phyloP scores from a whole-genome alignment of 92 coral and sea anemone genomes.

The Metridium senile region DNA sequence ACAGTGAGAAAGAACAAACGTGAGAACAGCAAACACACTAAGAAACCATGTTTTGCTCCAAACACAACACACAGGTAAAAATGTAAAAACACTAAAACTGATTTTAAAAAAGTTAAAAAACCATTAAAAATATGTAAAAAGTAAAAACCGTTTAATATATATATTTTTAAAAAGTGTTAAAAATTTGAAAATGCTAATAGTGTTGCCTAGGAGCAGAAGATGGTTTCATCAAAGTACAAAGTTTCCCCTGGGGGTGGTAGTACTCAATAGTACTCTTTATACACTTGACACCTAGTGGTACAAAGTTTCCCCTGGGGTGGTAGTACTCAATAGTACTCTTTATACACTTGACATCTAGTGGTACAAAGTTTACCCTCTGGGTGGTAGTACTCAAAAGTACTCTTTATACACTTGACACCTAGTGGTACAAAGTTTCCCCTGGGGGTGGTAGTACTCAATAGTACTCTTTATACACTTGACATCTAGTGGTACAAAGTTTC shows the following conservation, averaged over 20 bases:
- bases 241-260: constrained; percentile 40
- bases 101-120: constrained; percentile 9
- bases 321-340: constrained; percentile 18
- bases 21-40: constrained; percentile 4
- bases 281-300: constrained; percentile 18
- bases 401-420: constrained; percentile 39
- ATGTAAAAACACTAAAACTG: background rate
- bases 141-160: constrained; percentile 14
- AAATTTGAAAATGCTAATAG: background rate
- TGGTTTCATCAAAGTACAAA: background rate
- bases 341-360: background rate
- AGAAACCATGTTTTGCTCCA: constrained; percentile 26
- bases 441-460: constrained; percentile 16
- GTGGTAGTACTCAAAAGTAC: constrained; percentile 49
- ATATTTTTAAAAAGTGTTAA: background rate
- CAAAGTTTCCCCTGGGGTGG: constrained; percentile 24
- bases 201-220: constrained; percentile 22
- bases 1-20: constrained; percentile 44
- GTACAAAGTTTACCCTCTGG: background rate
- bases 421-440: constrained; percentile 25
- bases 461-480: constrained; percentile 27
- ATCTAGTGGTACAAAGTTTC: constrained; percentile 15
- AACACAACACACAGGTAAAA: constrained; percentile 5
- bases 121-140: constrained; percentile 13
- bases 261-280: constrained; percentile 79